A percentile compares a stretch with the other conserved stretches of the same genome.
These are phyloP conservation scores for Columba janthina DNA, from an alignment of 2,113 vertebrate genomes.

Conservation along the genomic window DNA sequence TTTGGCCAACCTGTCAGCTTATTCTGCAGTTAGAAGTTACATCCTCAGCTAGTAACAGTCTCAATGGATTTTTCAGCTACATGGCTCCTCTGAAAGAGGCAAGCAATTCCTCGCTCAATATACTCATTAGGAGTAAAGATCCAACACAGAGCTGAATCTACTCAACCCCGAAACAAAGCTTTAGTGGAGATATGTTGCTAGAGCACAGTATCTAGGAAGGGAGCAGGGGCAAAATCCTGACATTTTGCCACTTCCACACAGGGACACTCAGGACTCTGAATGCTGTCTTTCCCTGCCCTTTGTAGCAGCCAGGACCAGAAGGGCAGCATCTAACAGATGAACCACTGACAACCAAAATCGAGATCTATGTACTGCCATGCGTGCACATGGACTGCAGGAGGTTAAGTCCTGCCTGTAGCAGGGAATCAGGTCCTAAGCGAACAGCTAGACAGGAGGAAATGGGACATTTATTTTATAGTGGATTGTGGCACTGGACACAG, in stretches of 20 bases:
- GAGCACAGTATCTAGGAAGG: neutral
- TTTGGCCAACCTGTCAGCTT: neutral
- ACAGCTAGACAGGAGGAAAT: neutral
- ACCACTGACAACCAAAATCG: neutral
- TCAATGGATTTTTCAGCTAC: neutral
- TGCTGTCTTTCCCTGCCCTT: neutral
- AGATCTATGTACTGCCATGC: accelerated
- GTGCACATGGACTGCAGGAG: neutral
- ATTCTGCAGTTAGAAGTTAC: neutral
- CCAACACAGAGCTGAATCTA: neutral
- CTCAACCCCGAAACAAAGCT: neutral
- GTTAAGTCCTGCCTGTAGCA: neutral
- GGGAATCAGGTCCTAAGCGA: neutral
- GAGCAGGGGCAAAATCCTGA: neutral
- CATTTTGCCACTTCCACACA: neutral
- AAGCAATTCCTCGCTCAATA: neutral
- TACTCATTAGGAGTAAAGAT: neutral
- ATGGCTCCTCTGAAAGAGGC: neutral
- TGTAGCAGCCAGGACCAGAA: neutral
- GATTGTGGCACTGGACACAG: neutral
- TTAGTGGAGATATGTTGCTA: neutral
- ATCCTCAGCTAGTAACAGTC: neutral
- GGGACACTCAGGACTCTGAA: neutral
- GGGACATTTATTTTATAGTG: accelerated
- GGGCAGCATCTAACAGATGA: neutral